Base-by-base conservation (phyloP, 2,113 vertebrate genomes). In the Sakesphorus luctuosus region DNA sequence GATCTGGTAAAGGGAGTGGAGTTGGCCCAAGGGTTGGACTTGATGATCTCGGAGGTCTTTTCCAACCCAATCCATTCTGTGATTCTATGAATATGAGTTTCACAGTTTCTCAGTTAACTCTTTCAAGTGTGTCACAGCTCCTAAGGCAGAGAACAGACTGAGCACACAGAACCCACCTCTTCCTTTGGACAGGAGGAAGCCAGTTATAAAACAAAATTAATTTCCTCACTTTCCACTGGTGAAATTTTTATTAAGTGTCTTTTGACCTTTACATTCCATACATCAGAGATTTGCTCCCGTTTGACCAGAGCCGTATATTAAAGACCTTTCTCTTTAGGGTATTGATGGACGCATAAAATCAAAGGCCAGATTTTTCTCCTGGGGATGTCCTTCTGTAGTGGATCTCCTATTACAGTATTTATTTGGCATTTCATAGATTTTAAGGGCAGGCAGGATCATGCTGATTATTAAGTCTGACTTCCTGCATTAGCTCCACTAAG, bases 301-400 rank as follows among this genome's bases (percentile, higher is more conserved):
- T 88, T 93, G 90, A 89, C 83, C 36, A 0, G 71, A 89, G 63
- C 86, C n/a, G 11, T 92, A 43, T 90, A 81, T 84, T 92, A 90
- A 71, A 84, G 68, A 58, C 55, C 49, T 90, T 77, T 43, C 65
- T 94, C 50, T 84, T 93, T 93, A 94, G 93, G 35, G 33, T 89
- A 94, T 96, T 74, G 94, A 88, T 90, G 66, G 90, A 71, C 83
- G 55, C 80, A 88, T 94, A 93, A 95, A 92, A 93, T 77, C 63
- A 84, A 95, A 95, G 86, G 92, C 76, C 86, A 94, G 56, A 50
- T 92, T 90, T 94, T 92, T 90, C 80, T 92, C 92, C 68, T 67
- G 69, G 84, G 87, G 82, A 68, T 52, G 29, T 25, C 3, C 0
- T 78, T 78, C 55, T 43, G 6, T 18, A 35, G 67, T 67, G 85